A percentile compares a stretch with the other conserved stretches of the same genome.
These are phyloP conservation scores for Pediacus dermestoides DNA, from an alignment of 2,888 invertebrate species.

Conservation along the genomic window DNA sequence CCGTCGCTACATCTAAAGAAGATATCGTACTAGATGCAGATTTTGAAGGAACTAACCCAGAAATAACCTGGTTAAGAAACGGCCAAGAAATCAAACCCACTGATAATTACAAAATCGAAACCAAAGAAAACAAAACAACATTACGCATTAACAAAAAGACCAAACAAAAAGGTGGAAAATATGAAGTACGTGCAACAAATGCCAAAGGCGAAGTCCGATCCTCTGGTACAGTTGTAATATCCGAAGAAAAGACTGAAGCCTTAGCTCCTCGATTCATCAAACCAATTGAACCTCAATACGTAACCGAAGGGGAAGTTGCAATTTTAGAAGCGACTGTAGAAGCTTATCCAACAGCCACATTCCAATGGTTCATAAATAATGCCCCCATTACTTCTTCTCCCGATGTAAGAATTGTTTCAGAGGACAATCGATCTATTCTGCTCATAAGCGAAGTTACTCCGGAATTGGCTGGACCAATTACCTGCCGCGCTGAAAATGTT, in stretches of 20 bases:
- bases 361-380: conserved; percentile 81
- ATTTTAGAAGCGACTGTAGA: conserved; percentile 74
- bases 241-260: conserved; percentile 56
- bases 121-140: conserved; percentile 60
- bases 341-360: conserved; percentile 75
- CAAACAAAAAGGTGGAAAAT: conserved; percentile 79
- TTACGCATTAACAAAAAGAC: conserved; percentile 59
- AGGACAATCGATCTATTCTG: conserved; percentile 75
- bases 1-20: conserved; percentile 66
- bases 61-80: conserved; percentile 81
- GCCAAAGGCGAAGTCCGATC: conserved; percentile 74
- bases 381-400: conserved; percentile 67
- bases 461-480: conserved; percentile 72
- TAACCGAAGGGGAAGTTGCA: conserved; percentile 70
- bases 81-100: conserved; percentile 69
- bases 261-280: conserved; percentile 71
- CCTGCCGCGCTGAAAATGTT: conserved; percentile 86
- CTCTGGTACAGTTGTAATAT: conserved; percentile 77
- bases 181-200: conserved; percentile 80
- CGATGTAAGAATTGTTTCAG: conserved; percentile 68
- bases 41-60: conserved; percentile 68
- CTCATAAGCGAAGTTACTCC: conserved; percentile 69
- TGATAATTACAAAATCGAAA: conserved; percentile 59
- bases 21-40: conserved; percentile 67
- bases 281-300: conserved; percentile 66